Evolutionary conservation across 2,888 invertebrate genomes (phyloP).

Genomic region (Phortica okadai): DNA sequence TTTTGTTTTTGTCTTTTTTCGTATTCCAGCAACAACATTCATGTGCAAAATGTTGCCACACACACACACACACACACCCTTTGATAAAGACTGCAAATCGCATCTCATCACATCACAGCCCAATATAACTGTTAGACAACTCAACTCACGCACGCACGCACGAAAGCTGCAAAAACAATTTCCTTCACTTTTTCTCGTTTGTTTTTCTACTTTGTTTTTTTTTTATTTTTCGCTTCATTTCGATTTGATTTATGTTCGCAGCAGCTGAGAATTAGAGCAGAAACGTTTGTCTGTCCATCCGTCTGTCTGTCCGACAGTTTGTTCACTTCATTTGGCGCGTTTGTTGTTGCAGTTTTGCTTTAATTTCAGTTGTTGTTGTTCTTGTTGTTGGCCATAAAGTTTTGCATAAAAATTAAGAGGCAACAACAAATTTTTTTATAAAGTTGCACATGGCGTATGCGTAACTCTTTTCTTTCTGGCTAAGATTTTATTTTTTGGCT

Average conservation of each 20-base stretch:
- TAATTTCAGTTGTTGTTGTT: neutral
- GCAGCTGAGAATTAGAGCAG: slow-evolving; percentile 9
- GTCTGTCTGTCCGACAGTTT: neutral
- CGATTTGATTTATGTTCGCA: neutral
- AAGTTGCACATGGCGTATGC: neutral
- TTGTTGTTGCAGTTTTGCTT: neutral
- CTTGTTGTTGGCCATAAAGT: neutral
- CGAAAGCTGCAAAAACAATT: slow-evolving; percentile 52
- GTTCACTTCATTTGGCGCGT: neutral
- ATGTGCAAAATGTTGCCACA: neutral
- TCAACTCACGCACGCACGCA: neutral
- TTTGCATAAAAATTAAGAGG: neutral
- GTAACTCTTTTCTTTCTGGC: neutral
- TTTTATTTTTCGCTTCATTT: neutral
- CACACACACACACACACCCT: slow-evolving; percentile 37
- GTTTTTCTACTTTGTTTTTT: slow-evolving; percentile 9
- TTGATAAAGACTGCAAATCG: neutral
- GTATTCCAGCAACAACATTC: neutral
- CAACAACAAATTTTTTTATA: neutral
- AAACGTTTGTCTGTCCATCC: neutral
- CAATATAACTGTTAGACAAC: neutral
- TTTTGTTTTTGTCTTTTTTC: slow-evolving; percentile 2
- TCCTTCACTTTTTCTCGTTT: slow-evolving; percentile 10
- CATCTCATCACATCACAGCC: neutral
- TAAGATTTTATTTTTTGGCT: too few relatives aligned